phyloP scores from a whole-genome alignment of 1,140 invertebrate genomes.

The Lithobius niger region DNA sequence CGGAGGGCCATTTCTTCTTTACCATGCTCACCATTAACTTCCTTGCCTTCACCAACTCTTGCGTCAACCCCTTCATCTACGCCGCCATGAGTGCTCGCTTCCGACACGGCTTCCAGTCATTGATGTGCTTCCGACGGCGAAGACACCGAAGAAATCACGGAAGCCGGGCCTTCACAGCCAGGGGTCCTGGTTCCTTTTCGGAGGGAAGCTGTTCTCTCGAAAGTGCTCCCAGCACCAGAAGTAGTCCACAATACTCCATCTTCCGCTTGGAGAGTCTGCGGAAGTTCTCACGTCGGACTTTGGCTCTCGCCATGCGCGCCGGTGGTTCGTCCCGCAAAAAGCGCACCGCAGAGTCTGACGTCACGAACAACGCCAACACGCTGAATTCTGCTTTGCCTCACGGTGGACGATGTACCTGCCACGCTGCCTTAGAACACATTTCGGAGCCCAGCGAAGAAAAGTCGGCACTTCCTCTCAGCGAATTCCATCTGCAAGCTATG shows the following conservation, averaged over 20 bases:
- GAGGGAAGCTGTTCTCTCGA: neutral
- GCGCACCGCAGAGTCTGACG: too few relatives aligned
- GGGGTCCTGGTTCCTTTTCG: neutral
- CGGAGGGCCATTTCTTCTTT: slow-evolving; percentile 33
- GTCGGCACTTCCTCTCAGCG: too few relatives aligned
- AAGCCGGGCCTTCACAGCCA: neutral
- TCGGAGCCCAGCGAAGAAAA: too few relatives aligned
- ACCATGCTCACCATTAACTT: slow-evolving; percentile 38
- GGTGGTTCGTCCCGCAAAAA: too few relatives aligned
- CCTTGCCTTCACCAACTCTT: slow-evolving; percentile 36
- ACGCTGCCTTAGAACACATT: too few relatives aligned
- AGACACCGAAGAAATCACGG: neutral
- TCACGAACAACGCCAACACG: too few relatives aligned
- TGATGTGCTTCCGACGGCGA: slow-evolving; percentile 12
- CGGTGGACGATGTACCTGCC: too few relatives aligned
- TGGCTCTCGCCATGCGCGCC: too few relatives aligned
- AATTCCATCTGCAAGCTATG: too few relatives aligned
- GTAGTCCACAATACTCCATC: neutral
- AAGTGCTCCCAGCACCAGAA: neutral
- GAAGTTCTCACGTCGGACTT: neutral
- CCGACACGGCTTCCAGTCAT: slow-evolving; percentile 24
- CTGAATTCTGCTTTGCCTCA: too few relatives aligned
- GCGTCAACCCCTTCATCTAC: slow-evolving; percentile 38
- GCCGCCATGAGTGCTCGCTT: slow-evolving; percentile 36
- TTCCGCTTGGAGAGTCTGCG: neutral